phyloP scores from a whole-genome alignment of 1,140 invertebrate genomes.

The Fopius arisanus region DNA sequence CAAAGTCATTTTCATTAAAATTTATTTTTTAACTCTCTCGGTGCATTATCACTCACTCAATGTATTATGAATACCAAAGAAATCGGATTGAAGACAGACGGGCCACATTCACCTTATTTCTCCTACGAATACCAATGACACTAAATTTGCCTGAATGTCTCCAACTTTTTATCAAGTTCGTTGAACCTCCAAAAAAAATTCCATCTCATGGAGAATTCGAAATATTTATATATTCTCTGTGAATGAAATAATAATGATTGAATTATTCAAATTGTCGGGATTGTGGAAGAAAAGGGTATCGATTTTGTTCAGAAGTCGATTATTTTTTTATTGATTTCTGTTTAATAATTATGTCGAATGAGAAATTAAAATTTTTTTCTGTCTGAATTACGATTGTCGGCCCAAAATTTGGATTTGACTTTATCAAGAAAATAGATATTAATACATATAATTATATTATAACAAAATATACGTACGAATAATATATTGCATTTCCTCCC shows the following conservation, averaged over 20 bases:
- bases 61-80: neutral
- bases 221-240: neutral
- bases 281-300: neutral
- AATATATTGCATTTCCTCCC: no score
- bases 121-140: neutral
- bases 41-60: neutral
- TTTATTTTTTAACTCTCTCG: neutral
- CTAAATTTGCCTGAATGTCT: conserved; percentile 4
- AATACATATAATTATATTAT: no score
- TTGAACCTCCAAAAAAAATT: neutral
- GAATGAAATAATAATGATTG: neutral
- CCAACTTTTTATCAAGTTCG: neutral
- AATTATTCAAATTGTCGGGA: neutral
- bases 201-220: neutral
- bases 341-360: no score
- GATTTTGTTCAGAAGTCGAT: no score
- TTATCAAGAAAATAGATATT: no score
- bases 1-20: neutral
- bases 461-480: no score
- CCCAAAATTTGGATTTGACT: no score
- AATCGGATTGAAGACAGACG: neutral
- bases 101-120: neutral
- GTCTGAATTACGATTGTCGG: no score
- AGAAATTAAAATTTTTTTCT: no score
- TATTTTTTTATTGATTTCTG: no score